Conservation (phyloP, 2,888 invertebrate genomes). For the Rhogogaster chlorosoma region DNA sequence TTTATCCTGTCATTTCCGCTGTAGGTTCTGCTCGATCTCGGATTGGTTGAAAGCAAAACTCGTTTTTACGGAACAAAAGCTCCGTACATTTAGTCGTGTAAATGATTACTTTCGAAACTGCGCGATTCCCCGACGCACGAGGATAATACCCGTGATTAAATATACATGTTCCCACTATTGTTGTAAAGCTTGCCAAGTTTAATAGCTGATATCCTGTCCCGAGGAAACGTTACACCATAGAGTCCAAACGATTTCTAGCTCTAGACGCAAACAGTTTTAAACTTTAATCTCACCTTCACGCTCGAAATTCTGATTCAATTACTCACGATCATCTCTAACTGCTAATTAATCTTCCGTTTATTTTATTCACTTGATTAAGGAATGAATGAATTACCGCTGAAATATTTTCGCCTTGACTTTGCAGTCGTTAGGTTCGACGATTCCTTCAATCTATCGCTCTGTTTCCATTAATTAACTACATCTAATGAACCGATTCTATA, state of each 20-base stretch:
- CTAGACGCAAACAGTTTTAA: not conserved
- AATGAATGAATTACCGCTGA: not conserved
- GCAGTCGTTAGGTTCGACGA: not conserved
- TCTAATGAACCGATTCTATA: slow-evolving; percentile 11
- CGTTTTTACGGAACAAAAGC: slow-evolving; percentile 13
- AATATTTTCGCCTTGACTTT: not conserved
- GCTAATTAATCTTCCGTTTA: not conserved
- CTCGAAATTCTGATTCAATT: not conserved
- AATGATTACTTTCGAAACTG: slow-evolving; percentile 54
- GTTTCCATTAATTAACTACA: not conserved
- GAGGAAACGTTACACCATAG: slow-evolving; percentile 58
- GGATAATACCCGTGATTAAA: slow-evolving; percentile 58
- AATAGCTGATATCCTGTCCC: slow-evolving; percentile 74
- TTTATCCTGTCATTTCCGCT: not conserved
- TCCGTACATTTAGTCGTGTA: not conserved
- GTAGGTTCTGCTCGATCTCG: not conserved
- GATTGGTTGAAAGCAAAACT: not conserved
- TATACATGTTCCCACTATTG: slow-evolving; percentile 76
- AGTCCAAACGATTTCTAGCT: not conserved
- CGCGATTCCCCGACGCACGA: slow-evolving; percentile 62
- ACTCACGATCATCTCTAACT: not conserved
- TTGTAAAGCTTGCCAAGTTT: slow-evolving; percentile 70
- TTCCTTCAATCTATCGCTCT: not conserved
- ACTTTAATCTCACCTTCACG: not conserved
- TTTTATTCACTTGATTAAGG: not conserved